phyloP scores from a whole-genome alignment of 2,888 invertebrate genomes.

The Diarsia dahlii region DNA sequence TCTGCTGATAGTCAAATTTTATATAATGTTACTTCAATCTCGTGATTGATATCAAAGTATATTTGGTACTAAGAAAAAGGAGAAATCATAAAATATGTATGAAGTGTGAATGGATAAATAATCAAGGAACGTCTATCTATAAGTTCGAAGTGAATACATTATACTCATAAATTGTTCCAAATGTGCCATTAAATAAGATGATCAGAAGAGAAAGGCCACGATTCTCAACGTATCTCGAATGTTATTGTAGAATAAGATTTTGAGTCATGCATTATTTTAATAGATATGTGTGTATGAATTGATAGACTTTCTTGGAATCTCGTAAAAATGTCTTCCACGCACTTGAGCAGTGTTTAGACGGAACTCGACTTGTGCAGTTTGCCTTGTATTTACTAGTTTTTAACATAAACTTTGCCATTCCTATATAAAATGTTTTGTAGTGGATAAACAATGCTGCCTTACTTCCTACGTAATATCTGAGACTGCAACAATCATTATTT shows the following conservation, averaged over 20 bases:
- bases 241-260: slow-evolving; percentile 64
- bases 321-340: slow-evolving; percentile 69
- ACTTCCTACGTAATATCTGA: slow-evolving; percentile 61
- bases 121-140: slow-evolving; percentile 55
- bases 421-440: slow-evolving; percentile 64
- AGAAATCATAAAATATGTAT: slow-evolving; percentile 46
- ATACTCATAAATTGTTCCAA: slow-evolving; percentile 69
- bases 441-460: slow-evolving; percentile 57
- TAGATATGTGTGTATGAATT: slow-evolving; percentile 51
- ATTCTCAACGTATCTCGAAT: slow-evolving; percentile 67
- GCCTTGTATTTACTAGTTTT: slow-evolving; percentile 63
- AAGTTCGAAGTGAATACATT: slow-evolving; percentile 64
- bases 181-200: slow-evolving; percentile 67
- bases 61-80: slow-evolving; percentile 63
- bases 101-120: slow-evolving; percentile 62
- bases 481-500: slow-evolving; percentile 62
- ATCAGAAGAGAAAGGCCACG: slow-evolving; percentile 56
- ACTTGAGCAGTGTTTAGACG: slow-evolving; percentile 48
- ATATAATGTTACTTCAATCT: slow-evolving; percentile 57
- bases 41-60: slow-evolving; percentile 58
- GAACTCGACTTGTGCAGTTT: slow-evolving; percentile 60
- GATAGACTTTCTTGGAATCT: slow-evolving; percentile 63
- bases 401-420: slow-evolving; percentile 65
- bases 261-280: slow-evolving; percentile 64
- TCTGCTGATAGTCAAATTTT: slow-evolving; percentile 63